Conservation (phyloP, 2,888 invertebrate genomes). For the Arge pagana region DNA sequence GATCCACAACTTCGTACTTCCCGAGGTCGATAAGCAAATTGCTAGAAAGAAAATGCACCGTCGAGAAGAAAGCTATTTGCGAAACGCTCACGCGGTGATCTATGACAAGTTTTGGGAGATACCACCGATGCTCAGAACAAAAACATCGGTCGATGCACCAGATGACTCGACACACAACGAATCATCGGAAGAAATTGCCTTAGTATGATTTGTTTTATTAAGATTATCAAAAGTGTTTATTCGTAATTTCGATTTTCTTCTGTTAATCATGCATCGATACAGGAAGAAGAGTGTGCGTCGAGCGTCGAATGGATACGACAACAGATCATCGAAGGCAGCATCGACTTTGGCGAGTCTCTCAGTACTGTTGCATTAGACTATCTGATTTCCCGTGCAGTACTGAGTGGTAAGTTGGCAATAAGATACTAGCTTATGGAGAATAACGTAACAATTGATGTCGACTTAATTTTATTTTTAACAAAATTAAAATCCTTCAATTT, state of each 20-base stretch:
- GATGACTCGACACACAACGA: too few species aligned
- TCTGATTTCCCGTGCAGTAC: constrained; percentile 4
- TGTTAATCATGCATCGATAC: background rate
- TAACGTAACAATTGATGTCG: background rate
- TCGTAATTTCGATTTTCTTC: background rate
- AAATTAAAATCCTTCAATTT: background rate
- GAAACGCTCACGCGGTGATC: constrained; percentile 55
- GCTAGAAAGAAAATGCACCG: constrained; percentile 53
- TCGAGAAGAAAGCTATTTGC: constrained; percentile 54
- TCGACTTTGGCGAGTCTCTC: constrained; percentile 1
- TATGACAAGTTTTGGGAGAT: constrained; percentile 44
- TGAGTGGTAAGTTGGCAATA: constrained; percentile 4
- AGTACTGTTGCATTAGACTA: constrained; percentile 4
- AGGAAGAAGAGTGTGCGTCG: background rate
- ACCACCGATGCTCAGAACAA: constrained; percentile 19
- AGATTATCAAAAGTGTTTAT: background rate
- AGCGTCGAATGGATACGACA: constrained; percentile 11
- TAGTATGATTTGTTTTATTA: background rate
- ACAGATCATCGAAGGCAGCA: constrained; percentile 1
- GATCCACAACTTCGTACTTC: constrained; percentile 56
- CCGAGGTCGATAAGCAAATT: constrained; percentile 56
- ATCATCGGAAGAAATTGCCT: background rate
- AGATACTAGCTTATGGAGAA: background rate
- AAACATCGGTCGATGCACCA: background rate
- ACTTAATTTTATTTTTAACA: background rate